A percentile compares a stretch with the other conserved stretches of the same genome.
phyloP scores from a whole-genome alignment of 2,797 vertebrate genomes.

The Arnoldichthys spilopterus region DNA sequence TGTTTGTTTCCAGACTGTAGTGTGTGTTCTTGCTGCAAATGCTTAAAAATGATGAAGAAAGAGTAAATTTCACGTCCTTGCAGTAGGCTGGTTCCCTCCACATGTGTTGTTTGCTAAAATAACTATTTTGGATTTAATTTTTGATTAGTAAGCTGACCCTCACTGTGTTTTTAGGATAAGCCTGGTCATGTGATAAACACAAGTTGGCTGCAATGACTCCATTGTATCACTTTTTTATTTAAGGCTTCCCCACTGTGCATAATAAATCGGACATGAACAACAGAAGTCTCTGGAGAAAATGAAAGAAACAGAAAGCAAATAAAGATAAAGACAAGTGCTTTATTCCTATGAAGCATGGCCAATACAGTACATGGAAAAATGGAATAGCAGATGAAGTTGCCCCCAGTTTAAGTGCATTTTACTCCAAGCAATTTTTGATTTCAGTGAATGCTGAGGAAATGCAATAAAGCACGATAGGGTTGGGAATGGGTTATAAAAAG shows the following conservation, averaged over 20 bases:
- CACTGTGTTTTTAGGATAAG: not conserved
- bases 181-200: conserved; percentile 15
- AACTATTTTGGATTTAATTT: not conserved
- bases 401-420: conserved; percentile 68
- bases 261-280: conserved; percentile 45
- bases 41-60: not conserved
- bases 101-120: not conserved
- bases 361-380: conserved; percentile 65
- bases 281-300: conserved; percentile 54
- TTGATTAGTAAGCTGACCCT: not conserved
- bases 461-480: conserved; percentile 62
- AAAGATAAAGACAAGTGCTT: conserved; percentile 44
- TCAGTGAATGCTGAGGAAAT: conserved; percentile 67
- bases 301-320: conserved; percentile 59
- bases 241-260: conserved; percentile 50
- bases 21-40: not conserved
- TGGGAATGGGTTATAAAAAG: conserved; percentile 63
- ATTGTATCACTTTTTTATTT: conserved; percentile 42
- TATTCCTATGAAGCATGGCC: conserved; percentile 51
- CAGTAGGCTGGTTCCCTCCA: not conserved
- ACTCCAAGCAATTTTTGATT: conserved; percentile 61
- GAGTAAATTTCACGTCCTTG: not conserved
- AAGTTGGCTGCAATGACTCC: conserved; percentile 13
- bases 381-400: conserved; percentile 63
- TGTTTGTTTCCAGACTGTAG: no score